A percentile compares a stretch with the other conserved stretches of the same genome.
These are phyloP conservation scores for Megalopta genalis DNA, from an alignment of 1,140 invertebrate genomes.

Conservation along the genomic window DNA sequence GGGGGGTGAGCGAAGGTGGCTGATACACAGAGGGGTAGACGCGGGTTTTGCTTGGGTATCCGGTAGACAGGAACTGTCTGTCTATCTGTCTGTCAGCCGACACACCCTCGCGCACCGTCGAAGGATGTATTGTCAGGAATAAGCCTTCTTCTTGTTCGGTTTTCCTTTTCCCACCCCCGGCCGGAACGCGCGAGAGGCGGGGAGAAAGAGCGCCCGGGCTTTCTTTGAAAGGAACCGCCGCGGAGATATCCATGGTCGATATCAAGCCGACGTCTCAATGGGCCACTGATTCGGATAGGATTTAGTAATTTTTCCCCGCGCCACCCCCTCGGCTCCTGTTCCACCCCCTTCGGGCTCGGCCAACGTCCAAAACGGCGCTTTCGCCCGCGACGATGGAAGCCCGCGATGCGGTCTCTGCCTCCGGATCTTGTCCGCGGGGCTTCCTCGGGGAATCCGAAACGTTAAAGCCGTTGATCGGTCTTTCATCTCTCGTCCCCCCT, in stretches of 20 bases:
- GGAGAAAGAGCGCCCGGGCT: slow-evolving; percentile 9
- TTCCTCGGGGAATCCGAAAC: slow-evolving; percentile 51
- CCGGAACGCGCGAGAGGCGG: too few relatives aligned
- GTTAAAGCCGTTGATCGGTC: slow-evolving; percentile 56
- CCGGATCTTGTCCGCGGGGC: slow-evolving; percentile 50
- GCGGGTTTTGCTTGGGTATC: slow-evolving; percentile 66
- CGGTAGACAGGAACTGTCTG: slow-evolving; percentile 70
- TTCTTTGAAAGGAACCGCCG: slow-evolving; percentile 65
- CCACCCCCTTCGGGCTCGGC: background rate
- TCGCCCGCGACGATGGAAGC: slow-evolving; percentile 27
- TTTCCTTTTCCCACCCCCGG: background rate
- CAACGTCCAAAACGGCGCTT: slow-evolving; percentile 40
- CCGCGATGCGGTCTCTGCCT: slow-evolving; percentile 1
- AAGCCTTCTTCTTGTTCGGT: slow-evolving; percentile 62
- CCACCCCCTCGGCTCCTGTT: background rate
- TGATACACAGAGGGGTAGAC: slow-evolving; percentile 50
- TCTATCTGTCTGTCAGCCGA: slow-evolving; percentile 67
- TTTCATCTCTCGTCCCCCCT: slow-evolving; percentile 26
- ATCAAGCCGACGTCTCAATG: slow-evolving; percentile 71
- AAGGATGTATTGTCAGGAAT: slow-evolving; percentile 74
- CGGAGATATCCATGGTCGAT: slow-evolving; percentile 64
- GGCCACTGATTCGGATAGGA: slow-evolving; percentile 68
- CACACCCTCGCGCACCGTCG: slow-evolving; percentile 54
- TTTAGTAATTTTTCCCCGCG: slow-evolving; percentile 68
- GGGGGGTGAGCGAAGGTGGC: slow-evolving; percentile 13